These are phyloP conservation scores for Nysson spinosus DNA, from an alignment of 2,888 invertebrate species.

Conservation along the genomic window DNA sequence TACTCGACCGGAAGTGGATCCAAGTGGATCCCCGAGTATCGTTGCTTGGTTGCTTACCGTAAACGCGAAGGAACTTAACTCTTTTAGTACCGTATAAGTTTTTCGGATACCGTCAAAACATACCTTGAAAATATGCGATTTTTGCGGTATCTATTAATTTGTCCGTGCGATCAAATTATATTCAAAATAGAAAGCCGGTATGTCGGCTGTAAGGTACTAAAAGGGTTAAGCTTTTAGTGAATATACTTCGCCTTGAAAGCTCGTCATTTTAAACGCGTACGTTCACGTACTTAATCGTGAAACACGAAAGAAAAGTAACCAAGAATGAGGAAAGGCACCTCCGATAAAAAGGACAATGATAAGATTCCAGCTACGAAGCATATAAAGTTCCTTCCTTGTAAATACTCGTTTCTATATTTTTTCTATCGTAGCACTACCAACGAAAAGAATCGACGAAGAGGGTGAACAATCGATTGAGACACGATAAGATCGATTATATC, in stretches of 20 bases:
- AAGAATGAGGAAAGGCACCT: slow-evolving; percentile 1
- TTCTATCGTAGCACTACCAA: slow-evolving; percentile 56
- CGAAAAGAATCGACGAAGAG: slow-evolving; percentile 29
- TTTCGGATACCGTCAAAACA: too few species aligned
- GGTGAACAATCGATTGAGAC: slow-evolving; percentile 3
- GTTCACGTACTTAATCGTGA: slow-evolving; percentile 20
- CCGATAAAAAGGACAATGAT: slow-evolving; percentile 36
- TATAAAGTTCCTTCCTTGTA: slow-evolving; percentile 59
- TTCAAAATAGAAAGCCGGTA: too few species aligned
- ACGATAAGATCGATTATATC: background rate
- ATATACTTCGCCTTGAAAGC: slow-evolving; percentile 32
- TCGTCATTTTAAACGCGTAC: slow-evolving; percentile 33
- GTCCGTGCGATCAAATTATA: too few species aligned
- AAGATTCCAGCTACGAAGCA: slow-evolving; percentile 44
- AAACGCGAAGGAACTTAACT: slow-evolving; percentile 40
- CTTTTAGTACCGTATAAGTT: too few species aligned
- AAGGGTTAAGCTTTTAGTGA: slow-evolving; percentile 40
- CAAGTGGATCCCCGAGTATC: slow-evolving; percentile 27
- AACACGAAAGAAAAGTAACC: slow-evolving; percentile 10
- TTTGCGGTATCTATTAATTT: too few species aligned
- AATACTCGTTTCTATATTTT: slow-evolving; percentile 61
- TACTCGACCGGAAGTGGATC: too few species aligned
- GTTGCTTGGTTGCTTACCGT: slow-evolving; percentile 53
- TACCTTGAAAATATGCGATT: too few species aligned
- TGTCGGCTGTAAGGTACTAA: too few species aligned